Conservation (phyloP, 1,140 invertebrate genomes). For the Colletes gigas region DNA sequence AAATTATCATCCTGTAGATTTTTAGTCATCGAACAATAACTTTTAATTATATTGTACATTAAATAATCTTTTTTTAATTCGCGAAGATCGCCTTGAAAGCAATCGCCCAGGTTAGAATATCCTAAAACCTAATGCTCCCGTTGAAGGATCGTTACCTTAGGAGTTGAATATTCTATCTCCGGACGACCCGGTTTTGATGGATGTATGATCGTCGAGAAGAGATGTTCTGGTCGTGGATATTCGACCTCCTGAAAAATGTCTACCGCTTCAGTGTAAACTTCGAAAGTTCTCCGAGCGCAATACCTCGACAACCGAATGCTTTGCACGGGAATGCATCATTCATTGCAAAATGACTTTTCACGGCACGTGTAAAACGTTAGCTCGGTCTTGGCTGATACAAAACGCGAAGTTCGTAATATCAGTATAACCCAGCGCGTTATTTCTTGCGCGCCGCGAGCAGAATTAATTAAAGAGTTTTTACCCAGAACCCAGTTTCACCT, state of each 20-base stretch:
- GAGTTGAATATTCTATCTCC: conserved; percentile 10
- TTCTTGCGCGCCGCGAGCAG: conserved; percentile 63
- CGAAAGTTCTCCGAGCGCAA: conserved; percentile 4
- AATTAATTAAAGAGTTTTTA: conserved; percentile 74
- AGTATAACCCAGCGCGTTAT: conserved; percentile 55
- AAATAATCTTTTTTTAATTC: too few relatives aligned
- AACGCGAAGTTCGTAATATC: conserved; percentile 61
- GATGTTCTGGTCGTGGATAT: background rate
- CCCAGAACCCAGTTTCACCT: conserved; percentile 35
- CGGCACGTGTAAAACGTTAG: conserved; percentile 8
- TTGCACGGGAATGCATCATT: background rate
- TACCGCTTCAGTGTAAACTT: conserved; percentile 3
- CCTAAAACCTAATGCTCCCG: conserved; percentile 7
- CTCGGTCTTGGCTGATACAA: conserved; percentile 20
- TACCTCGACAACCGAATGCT: conserved; percentile 23
- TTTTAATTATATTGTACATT: too few relatives aligned
- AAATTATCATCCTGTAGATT: too few relatives aligned
- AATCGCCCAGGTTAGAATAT: too few relatives aligned
- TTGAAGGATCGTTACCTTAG: background rate
- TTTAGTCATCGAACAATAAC: too few relatives aligned
- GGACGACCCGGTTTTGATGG: conserved; percentile 7
- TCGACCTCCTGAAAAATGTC: conserved; percentile 10
- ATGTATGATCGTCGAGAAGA: background rate
- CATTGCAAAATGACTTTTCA: conserved; percentile 20
- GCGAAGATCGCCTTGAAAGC: too few relatives aligned